Base-by-base conservation (phyloP, 2,797 vertebrate species). In the Sebastes aleutianus region DNA sequence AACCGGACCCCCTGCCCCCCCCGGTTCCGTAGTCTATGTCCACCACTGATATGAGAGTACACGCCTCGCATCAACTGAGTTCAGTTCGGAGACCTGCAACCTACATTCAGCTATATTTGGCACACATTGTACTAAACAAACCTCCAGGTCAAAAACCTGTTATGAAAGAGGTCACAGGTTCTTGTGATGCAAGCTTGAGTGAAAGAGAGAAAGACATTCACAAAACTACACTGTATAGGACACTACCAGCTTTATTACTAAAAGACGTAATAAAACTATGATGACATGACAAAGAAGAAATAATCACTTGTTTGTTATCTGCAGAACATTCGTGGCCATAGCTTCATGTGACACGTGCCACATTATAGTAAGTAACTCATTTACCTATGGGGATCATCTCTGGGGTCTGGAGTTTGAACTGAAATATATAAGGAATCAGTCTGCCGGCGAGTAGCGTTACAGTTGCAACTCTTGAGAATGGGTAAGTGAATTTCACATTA, bases 381-480 rank as follows among this genome's bases (percentile, higher is more conserved):
- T 88, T 20, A 88, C 83, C 22, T 24, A n/a, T 57, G 9, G 13
- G 26, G 59, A 12, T 74, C 27, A 57, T 11, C 22, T 70, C 9
- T n/a, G 43, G 12, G 69, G 4, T 14, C 20, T 90, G 89, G 82
- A 91, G 67, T 91, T 88, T 90, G 88, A 81, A 78, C 80, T 73
- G 62, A 76, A 59, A 73, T 16, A 58, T 14, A 9, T 12, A 5
- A 61, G 34, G 9, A 36, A 18, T 68, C 29, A 39, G 59, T 76
- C 29, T 68, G 56, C 4, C 0, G n/a, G 8, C 4, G 27, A 32
- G 3, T 6, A 24, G 32, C 13, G 26, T 24, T 26, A 24, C 73
- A 27, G 27, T 8, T 63, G 26, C 10, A 20, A 65, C 65, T 29
- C 26, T 8, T 34, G 2, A 84, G 8, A 8, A 69, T 34, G 36